Evolutionary conservation across 2,888 invertebrate species (phyloP).

Genomic region (Apomyelois bistriatella): DNA sequence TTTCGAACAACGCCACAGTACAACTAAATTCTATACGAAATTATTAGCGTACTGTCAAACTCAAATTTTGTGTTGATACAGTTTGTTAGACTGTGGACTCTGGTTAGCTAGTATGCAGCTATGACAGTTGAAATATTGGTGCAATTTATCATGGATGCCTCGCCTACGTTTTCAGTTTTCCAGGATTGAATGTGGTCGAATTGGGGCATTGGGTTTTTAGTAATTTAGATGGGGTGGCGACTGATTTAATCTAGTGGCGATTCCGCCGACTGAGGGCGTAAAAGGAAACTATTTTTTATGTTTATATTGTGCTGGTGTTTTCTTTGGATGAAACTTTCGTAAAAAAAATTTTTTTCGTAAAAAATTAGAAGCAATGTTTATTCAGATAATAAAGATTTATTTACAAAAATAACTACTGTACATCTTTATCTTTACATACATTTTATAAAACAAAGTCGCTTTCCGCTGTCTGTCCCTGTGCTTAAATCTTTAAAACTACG

Average conservation of each 20-base stretch:
- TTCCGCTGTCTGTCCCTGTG: too few species aligned
- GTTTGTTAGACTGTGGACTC: neutral
- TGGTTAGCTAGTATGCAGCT: constrained; percentile 22
- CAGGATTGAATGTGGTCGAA: constrained; percentile 23
- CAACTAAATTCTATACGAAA: neutral
- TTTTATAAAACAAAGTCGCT: too few species aligned
- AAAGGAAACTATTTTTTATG: neutral
- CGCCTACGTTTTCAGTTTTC: constrained; percentile 28
- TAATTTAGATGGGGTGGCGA: constrained; percentile 11
- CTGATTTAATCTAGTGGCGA: constrained; percentile 10
- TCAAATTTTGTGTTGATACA: neutral
- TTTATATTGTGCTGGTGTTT: neutral
- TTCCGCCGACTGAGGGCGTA: neutral
- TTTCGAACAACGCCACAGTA: neutral
- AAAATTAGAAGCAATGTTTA: too few species aligned
- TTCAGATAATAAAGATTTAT: too few species aligned
- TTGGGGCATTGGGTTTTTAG: constrained; percentile 20
- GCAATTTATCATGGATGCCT: constrained; percentile 37
- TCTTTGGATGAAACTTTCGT: neutral
- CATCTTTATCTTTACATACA: too few species aligned
- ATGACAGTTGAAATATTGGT: constrained; percentile 39
- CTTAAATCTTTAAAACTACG: too few species aligned
- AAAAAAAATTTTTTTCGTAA: too few species aligned
- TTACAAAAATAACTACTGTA: too few species aligned
- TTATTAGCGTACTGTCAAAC: neutral